Base-by-base conservation (phyloP, 2,113 vertebrate species). In the Cavia aperea region DNA sequence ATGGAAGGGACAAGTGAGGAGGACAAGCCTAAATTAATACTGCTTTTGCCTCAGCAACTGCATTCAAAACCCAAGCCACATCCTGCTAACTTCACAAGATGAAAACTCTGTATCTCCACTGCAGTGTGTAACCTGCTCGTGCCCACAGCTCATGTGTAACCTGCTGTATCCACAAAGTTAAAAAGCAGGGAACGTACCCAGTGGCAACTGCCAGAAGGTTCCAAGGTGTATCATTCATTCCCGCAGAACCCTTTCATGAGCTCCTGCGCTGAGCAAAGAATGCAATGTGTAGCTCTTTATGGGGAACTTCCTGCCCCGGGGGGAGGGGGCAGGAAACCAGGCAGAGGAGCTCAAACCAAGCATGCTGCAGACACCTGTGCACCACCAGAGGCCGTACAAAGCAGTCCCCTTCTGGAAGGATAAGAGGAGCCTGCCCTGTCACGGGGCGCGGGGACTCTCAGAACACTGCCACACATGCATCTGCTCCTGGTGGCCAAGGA, bases 281-380 rank as follows among this genome's bases (percentile, higher is more conserved):
- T 3, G n/a, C 33, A 36, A 49, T 11, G 36, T 16, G 26, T 3
- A 49, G 73, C 18, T 33, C 70, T 7, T n/a, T 36, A 21, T 14
- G 1, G 0, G 0, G 49, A 18, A 24, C 43, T 36, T 72, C n/a
- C 14, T 4, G 1, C n/a, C 12, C 60, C 7, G 49, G 49, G 49
- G 49, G 49, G 18, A 0, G 4, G 58, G 4, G 24, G 70, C 70
- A 18, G 72, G 11, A 36, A 2, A 0, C 36, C 19, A 54, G n/a
- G 86, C 21, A 23, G 16, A 56, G 49, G 23, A 63, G 49, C 46
- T 29, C 56, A 62, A 19, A 18, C 43, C 14, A 75, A 36, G 23
- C 58, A 36, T 23, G 23, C 29, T 21, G 7, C 19, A 56, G 29
- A 83, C 5, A 1, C 4, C 78, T 60, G 63, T 49, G 39, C 29